These are phyloP conservation scores for Meteorus cinctellus DNA, from an alignment of 2,888 invertebrate species.

Conservation along the genomic window DNA sequence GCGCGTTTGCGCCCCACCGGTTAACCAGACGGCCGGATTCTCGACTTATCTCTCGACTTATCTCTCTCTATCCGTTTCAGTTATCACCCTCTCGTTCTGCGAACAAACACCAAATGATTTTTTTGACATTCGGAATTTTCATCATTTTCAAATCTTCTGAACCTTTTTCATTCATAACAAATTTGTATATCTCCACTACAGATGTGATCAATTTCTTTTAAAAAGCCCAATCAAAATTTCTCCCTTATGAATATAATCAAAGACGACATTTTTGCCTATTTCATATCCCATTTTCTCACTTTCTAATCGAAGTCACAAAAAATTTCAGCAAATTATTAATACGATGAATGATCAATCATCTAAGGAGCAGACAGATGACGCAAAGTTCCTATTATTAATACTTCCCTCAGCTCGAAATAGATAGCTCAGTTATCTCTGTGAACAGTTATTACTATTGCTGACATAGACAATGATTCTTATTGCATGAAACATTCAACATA, in stretches of 20 bases:
- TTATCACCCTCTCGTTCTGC: background rate
- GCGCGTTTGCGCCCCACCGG: constrained; percentile 20
- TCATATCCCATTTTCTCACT: background rate
- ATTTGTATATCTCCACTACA: too few relatives aligned
- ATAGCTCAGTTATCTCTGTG: constrained; percentile 68
- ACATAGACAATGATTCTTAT: constrained; percentile 52
- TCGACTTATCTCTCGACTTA: constrained; percentile 20
- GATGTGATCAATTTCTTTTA: too few relatives aligned
- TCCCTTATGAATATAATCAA: too few relatives aligned
- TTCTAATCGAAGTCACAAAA: background rate
- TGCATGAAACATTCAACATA: constrained; percentile 13
- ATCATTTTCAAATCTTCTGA: background rate
- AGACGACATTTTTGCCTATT: background rate
- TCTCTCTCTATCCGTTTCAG: constrained; percentile 13
- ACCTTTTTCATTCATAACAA: too few relatives aligned
- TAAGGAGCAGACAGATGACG: constrained; percentile 55
- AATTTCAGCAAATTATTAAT: background rate
- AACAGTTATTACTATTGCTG: constrained; percentile 69
- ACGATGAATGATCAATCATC: constrained; percentile 39
- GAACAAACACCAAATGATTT: background rate
- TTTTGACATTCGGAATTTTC: background rate
- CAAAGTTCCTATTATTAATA: constrained; percentile 69
- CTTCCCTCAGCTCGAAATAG: constrained; percentile 68
- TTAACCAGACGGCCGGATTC: constrained; percentile 7
- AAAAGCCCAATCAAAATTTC: too few relatives aligned